A percentile compares a stretch with the other conserved stretches of the same genome.
phyloP scores from a whole-genome alignment of 2,113 vertebrate genomes.

The Apteryx owenii region DNA sequence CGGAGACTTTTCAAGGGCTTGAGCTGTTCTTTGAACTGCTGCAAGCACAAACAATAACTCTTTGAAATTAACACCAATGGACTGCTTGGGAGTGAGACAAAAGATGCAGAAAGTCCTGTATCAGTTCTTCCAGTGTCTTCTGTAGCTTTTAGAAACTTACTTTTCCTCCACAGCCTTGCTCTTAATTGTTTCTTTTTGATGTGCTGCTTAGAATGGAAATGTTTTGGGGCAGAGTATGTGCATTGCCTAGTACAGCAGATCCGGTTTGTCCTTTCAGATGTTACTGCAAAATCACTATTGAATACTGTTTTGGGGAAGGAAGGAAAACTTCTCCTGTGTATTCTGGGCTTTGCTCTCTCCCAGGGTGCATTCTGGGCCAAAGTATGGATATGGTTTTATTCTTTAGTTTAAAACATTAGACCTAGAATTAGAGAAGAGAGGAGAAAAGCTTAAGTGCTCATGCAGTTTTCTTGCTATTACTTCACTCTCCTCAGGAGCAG shows the following conservation, averaged over 20 bases:
- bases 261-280: neutral
- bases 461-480: accelerated
- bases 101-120: neutral
- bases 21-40: neutral
- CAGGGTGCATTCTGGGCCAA: neutral
- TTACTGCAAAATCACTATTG: neutral
- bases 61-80: neutral
- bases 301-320: neutral
- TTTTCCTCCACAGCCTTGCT: neutral
- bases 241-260: neutral
- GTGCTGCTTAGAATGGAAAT: neutral
- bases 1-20: neutral
- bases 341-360: neutral
- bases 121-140: neutral
- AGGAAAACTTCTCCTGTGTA: accelerated
- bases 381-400: neutral
- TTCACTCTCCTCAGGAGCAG: neutral
- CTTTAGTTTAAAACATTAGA: neutral
- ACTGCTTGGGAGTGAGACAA: neutral
- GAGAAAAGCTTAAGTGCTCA: neutral
- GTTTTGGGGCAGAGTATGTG: neutral
- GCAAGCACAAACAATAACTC: neutral
- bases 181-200: neutral
- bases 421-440: neutral
- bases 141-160: neutral